Evolutionary conservation across 1,140 invertebrate genomes (phyloP), one percentile per base, ranked within the genome.

Genomic region (Lucilia sericata): DNA sequence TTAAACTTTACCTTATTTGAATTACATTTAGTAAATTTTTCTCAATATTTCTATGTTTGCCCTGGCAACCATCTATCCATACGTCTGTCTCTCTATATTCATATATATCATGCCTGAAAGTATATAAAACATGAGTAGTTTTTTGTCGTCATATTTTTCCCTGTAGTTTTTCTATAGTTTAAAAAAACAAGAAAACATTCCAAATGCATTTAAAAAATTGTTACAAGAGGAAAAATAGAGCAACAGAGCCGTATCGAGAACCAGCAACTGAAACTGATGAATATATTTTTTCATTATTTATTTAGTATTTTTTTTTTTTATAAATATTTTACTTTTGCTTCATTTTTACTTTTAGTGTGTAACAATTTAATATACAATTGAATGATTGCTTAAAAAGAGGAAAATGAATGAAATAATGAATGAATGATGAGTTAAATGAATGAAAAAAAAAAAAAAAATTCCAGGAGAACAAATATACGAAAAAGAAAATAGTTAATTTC

Each of bases 361-460:
- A 21, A 70, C 65, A 70, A 70, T 70, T 70, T 70, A 70, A 70
- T 70, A 12, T 70, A 70, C 65, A 70, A 70, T 70, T 70, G 65
- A 70, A 70, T 70, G 65, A 70, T 70, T 70, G 65, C 65, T 70
- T 70, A 70, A 70, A 21, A 70, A 70, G 10, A 21, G 19, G 19
- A 70, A 21, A 70, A 70, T 70, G 65, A 70, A 70, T 70, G 65
- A 70, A 70, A n/a, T 10, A 65, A 65, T 65, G 60, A 8, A 65
- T 70, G 2, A n/a, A 70, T 70, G 65, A 7, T 7, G 5, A 14
- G 1, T 60, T 17, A 14, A n/a, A 70, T 70, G 65, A 70, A 70
- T 19, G 65, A 8, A 21, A 10, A 19, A 21, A 8, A 0, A 19
- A 70, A 70, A 19, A 10, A 60, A 60, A 17, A n/a, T n/a, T 21